Percentiles rank a stretch among this genome's conserved stretches.
Conservation (phyloP, 2,113 vertebrate genomes). For the Tragelaphus strepsiceros region DNA sequence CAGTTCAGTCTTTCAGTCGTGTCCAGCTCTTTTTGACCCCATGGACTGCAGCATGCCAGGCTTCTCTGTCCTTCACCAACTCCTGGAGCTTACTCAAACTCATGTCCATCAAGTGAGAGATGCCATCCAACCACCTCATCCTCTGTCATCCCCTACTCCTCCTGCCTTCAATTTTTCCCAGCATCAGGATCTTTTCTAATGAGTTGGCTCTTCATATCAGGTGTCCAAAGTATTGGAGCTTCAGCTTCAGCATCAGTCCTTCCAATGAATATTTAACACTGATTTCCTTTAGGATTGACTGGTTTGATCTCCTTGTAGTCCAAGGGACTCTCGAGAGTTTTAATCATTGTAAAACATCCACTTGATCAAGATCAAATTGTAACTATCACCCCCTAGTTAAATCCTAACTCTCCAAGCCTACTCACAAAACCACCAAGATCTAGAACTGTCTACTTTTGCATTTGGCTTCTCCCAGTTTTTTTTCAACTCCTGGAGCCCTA, state of each 20-base stretch:
- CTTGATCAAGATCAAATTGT: neutral
- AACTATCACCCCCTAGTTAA: neutral
- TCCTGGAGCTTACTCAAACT: neutral
- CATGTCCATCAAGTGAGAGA: neutral
- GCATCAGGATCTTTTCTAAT: neutral
- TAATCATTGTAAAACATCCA: neutral
- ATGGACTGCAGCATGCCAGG: neutral
- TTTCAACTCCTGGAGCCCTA: neutral
- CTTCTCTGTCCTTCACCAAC: neutral
- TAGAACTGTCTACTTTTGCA: neutral
- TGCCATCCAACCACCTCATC: neutral
- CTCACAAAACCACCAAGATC: neutral
- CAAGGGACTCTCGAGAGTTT: neutral
- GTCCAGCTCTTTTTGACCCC: neutral
- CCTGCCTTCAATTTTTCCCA: neutral
- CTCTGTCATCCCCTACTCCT: neutral
- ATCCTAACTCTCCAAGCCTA: neutral
- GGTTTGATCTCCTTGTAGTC: neutral
- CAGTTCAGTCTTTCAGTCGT: neutral
- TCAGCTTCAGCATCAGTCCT: neutral
- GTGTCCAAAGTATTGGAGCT: neutral
- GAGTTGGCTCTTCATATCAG: neutral
- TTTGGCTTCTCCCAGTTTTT: neutral
- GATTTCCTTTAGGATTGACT: neutral
- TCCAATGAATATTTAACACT: neutral